These are phyloP conservation scores for Protobothrops flavoviridis DNA, from an alignment of 2,113 vertebrate species.

Conservation along the genomic window DNA sequence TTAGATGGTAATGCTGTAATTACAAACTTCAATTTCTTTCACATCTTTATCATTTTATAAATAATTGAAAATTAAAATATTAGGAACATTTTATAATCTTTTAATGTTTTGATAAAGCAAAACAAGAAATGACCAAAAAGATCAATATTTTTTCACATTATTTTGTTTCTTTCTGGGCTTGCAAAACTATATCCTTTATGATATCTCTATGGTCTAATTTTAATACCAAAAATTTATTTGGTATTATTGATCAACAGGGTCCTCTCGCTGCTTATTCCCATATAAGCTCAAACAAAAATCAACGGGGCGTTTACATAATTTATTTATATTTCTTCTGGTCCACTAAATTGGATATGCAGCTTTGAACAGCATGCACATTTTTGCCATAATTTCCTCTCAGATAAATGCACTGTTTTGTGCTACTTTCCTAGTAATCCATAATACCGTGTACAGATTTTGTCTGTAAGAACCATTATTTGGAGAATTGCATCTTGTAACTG, in stretches of 20 bases:
- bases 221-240: not conserved
- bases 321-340: not conserved
- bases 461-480: not conserved
- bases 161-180: not conserved
- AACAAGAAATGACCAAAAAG: not conserved
- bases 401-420: not conserved
- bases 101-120: not conserved
- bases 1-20: not conserved
- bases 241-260: not conserved
- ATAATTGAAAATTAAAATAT: not conserved
- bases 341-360: not conserved
- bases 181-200: not conserved
- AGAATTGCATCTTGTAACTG: not conserved
- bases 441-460: not conserved
- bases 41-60: not conserved
- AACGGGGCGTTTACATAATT: not conserved
- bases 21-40: not conserved
- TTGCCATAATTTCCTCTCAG: not conserved
- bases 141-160: not conserved
- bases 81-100: not conserved
- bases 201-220: not conserved
- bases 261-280: not conserved
- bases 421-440: not conserved
- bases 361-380: not conserved
- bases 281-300: not conserved